phyloP scores from a whole-genome alignment of 2,113 vertebrate genomes.

The Drymodes brunneopygia region DNA sequence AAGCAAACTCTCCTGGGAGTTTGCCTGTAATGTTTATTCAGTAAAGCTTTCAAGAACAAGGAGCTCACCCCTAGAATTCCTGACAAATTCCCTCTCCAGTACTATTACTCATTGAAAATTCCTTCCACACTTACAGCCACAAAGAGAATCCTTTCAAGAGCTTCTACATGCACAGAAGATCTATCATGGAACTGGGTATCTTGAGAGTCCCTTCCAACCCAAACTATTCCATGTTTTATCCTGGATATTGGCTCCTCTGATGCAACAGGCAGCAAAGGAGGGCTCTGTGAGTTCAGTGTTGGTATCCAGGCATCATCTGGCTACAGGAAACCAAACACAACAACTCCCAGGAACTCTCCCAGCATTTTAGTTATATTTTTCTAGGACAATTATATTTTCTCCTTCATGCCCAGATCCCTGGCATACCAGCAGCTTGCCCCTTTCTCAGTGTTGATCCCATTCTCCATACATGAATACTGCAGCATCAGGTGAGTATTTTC shows the following conservation, averaged over 20 bases:
- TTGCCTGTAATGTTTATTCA: neutral
- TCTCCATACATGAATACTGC: accelerated
- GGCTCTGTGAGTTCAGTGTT: neutral
- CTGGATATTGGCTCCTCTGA: neutral
- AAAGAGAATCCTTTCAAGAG: neutral
- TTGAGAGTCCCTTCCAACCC: neutral
- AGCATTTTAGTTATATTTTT: neutral
- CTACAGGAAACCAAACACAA: neutral
- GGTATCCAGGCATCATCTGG: neutral
- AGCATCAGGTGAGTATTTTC: neutral
- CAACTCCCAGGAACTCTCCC: neutral
- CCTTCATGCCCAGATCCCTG: neutral
- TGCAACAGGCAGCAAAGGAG: neutral
- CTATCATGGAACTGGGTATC: neutral
- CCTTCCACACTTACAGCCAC: neutral
- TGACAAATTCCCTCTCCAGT: neutral
- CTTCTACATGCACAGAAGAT: neutral
- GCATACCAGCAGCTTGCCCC: neutral
- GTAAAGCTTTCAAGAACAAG: neutral
- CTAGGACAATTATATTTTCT: neutral
- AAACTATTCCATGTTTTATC: neutral
- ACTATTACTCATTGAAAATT: neutral
- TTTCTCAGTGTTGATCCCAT: neutral
- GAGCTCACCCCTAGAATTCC: slow-evolving; percentile 2
- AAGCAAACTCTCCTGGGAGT: neutral